Conservation (phyloP, 2,113 vertebrate species). For the Hemiprocne comata region DNA sequence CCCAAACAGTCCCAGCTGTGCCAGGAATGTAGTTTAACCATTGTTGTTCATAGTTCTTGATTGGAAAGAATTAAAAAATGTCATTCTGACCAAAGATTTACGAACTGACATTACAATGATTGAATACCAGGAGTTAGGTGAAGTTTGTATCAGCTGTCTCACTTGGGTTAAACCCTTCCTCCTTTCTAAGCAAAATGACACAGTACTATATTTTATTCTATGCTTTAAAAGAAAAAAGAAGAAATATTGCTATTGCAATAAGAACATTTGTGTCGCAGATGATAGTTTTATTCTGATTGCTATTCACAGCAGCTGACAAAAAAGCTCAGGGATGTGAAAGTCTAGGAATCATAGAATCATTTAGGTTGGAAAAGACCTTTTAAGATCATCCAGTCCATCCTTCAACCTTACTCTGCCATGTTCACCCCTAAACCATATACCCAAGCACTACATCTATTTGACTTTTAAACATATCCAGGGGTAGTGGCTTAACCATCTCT, state of each 20-base stretch:
- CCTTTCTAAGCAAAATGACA: background rate
- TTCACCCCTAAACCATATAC: too few species aligned
- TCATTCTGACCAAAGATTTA: background rate
- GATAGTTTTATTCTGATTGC: background rate
- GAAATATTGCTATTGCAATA: background rate
- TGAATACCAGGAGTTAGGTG: background rate
- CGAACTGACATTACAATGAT: background rate
- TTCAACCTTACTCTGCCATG: too few species aligned
- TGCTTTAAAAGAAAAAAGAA: background rate
- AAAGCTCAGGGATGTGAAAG: background rate
- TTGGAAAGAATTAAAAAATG: constrained; percentile 37
- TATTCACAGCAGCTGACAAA: background rate
- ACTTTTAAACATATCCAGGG: too few species aligned
- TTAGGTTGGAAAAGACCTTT: too few species aligned
- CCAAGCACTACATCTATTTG: too few species aligned
- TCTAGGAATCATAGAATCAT: background rate
- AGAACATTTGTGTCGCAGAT: background rate
- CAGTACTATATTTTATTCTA: background rate
- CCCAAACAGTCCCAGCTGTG: constrained; percentile 49
- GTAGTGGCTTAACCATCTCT: too few species aligned
- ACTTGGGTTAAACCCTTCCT: background rate
- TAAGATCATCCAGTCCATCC: too few species aligned
- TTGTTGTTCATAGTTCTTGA: background rate
- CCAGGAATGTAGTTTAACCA: constrained; percentile 42
- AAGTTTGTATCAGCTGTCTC: background rate